phyloP scores from a whole-genome alignment of 2,888 invertebrate genomes.

The Julus scandinavius region DNA sequence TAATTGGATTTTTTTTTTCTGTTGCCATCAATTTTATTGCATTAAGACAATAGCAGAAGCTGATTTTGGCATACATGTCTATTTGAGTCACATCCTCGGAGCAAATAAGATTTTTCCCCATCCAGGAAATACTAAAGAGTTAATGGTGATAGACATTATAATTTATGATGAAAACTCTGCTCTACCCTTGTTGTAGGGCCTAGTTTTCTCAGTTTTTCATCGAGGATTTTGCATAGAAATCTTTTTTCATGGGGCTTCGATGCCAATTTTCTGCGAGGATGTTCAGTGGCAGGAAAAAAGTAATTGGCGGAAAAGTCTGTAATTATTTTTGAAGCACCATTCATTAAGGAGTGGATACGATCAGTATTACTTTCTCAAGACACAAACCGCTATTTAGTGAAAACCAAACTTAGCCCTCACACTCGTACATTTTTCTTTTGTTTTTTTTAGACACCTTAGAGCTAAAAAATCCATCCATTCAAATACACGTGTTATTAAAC shows the following conservation, averaged over 20 bases:
- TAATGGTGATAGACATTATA: conserved; percentile 50
- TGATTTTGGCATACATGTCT: conserved; percentile 22
- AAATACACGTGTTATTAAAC: conserved; percentile 30
- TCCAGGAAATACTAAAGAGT: conserved; percentile 50
- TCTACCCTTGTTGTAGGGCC: neutral
- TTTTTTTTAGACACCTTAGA: neutral
- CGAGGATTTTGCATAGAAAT: neutral
- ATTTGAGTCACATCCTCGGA: conserved; percentile 17
- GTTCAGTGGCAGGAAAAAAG: conserved; percentile 48
- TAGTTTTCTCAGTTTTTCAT: conserved; percentile 16
- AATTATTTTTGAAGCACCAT: conserved; percentile 49
- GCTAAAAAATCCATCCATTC: neutral
- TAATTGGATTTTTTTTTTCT: conserved; percentile 21
- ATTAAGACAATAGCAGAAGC: conserved; percentile 36
- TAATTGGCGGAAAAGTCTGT: conserved; percentile 25
- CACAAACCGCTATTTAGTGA: conserved; percentile 31
- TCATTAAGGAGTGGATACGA: conserved; percentile 41
- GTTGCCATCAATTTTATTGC: conserved; percentile 11
- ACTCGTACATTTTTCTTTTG: neutral
- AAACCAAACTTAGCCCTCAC: conserved; percentile 4
- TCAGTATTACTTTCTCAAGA: conserved; percentile 43
- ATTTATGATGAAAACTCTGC: conserved; percentile 42
- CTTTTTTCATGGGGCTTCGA: conserved; percentile 1
- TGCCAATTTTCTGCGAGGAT: conserved; percentile 26
- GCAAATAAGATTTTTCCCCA: conserved; percentile 41